These are phyloP conservation scores for Semibalanus balanoides DNA, from an alignment of 1,140 invertebrate genomes.

Conservation along the genomic window DNA sequence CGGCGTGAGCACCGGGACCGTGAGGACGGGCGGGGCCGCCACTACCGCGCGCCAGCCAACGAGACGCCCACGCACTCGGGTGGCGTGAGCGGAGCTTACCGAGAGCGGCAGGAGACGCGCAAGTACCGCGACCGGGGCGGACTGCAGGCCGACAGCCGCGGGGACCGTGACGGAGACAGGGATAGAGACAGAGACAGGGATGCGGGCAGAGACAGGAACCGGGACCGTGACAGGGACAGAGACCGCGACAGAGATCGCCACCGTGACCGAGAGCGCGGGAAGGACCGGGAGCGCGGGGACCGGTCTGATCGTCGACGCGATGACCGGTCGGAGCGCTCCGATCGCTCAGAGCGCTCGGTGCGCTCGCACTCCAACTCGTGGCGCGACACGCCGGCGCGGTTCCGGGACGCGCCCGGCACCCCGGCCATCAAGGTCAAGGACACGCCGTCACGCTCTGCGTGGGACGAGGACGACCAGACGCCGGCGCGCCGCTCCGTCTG, in stretches of 20 bases:
- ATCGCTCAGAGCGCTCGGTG: conserved; percentile 8
- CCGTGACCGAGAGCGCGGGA: conserved; percentile 20
- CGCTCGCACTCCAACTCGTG: conserved; percentile 16
- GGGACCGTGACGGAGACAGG: conserved; percentile 24
- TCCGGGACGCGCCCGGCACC: conserved; percentile 21
- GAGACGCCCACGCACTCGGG: conserved; percentile 90
- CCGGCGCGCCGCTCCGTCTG: conserved; percentile 57
- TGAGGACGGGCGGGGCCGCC: conserved; percentile 2
- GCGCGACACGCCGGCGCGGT: conserved; percentile 16
- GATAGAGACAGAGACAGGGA: conserved; percentile 19
- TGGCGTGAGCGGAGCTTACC: conserved; percentile 43
- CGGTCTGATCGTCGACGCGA: conserved; percentile 21
- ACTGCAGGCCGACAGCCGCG: conserved; percentile 12
- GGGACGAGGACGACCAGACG: conserved; percentile 61
- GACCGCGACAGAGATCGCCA: conserved; percentile 25
- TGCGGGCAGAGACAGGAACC: conserved; percentile 16
- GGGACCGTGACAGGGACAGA: conserved; percentile 13
- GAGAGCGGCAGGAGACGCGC: conserved; percentile 28
- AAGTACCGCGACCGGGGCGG: conserved; percentile 9
- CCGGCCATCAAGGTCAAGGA: conserved; percentile 16
- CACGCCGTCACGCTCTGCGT: conserved; percentile 19
- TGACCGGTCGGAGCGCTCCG: conserved; percentile 15
- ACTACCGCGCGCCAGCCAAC: conserved; percentile 46
- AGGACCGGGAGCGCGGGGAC: conserved; percentile 21
- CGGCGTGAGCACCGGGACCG: neutral